phyloP scores from a whole-genome alignment of 2,113 vertebrate genomes.

The Mola mola region DNA sequence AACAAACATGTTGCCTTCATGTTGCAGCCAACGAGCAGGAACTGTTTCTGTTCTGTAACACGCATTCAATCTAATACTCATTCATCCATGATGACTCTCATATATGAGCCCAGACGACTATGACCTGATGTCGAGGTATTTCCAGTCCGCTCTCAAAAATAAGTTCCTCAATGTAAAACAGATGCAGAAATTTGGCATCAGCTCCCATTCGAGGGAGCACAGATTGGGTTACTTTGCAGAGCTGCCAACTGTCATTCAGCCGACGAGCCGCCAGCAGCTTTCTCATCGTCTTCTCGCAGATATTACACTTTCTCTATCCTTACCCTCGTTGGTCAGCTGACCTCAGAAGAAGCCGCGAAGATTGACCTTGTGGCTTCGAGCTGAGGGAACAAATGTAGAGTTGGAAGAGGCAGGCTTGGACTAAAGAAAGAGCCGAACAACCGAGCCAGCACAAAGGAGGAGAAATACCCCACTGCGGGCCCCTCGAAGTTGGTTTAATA shows the following conservation, averaged over 20 bases:
- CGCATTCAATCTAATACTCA: background rate
- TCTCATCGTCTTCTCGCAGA: background rate
- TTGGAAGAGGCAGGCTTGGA: background rate
- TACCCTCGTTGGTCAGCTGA: constrained; percentile 5
- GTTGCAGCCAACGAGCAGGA: background rate
- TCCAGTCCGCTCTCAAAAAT: constrained; percentile 33
- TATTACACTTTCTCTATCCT: constrained; percentile 8
- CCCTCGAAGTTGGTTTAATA: constrained; percentile 73
- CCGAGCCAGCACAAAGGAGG: constrained; percentile 30
- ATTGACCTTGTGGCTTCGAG: constrained; percentile 34
- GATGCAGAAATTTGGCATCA: constrained; percentile 41
- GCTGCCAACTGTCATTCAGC: too few relatives aligned
- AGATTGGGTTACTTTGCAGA: constrained; percentile 25
- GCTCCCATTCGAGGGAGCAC: constrained; percentile 14
- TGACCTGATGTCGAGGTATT: constrained; percentile 17
- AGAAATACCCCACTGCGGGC: constrained; percentile 60
- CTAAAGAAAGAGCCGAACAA: constrained; percentile 7
- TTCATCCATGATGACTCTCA: background rate
- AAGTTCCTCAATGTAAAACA: constrained; percentile 45
- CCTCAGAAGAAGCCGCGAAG: background rate
- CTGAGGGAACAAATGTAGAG: constrained; percentile 19
- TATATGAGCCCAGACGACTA: background rate
- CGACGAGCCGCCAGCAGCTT: too few relatives aligned
- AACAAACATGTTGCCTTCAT: background rate
- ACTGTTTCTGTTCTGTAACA: constrained; percentile 1